Percentiles rank a stretch among this genome's conserved stretches.
These are phyloP conservation scores for Oncopeltus fasciatus DNA, from an alignment of 1,140 invertebrate species.

Conservation along the genomic window DNA sequence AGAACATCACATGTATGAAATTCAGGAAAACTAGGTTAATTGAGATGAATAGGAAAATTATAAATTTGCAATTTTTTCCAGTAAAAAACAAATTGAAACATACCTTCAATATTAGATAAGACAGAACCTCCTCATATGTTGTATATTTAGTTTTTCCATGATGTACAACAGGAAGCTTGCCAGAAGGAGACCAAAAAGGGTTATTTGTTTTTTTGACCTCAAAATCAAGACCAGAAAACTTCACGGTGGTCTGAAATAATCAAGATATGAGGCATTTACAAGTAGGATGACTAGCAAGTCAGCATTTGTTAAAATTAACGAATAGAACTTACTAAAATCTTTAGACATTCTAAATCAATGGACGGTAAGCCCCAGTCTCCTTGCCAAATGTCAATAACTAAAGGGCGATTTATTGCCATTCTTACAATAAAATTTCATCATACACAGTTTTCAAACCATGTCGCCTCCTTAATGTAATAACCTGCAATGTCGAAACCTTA, in stretches of 20 bases:
- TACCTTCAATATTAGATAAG: conserved; percentile 39
- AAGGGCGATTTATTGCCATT: conserved; percentile 1
- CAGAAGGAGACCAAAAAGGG: conserved; percentile 49
- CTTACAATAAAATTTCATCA: too few species aligned
- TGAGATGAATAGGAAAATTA: too few species aligned
- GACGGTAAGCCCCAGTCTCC: conserved; percentile 73
- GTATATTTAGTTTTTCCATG: conserved; percentile 40
- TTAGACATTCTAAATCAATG: conserved; percentile 60
- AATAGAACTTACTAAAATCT: conserved; percentile 49
- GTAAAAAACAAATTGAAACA: conserved; percentile 5
- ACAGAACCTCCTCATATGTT: conserved; percentile 46
- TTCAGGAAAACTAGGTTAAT: too few species aligned
- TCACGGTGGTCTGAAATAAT: conserved; percentile 49
- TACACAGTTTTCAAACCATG: too few species aligned
- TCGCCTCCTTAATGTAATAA: too few species aligned
- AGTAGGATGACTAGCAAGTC: conserved; percentile 9
- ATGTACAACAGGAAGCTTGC: conserved; percentile 51
- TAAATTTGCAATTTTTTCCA: too few species aligned
- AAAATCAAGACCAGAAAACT: conserved; percentile 53
- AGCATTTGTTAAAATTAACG: neutral
- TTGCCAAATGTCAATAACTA: conserved; percentile 56
- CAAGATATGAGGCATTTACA: too few species aligned
- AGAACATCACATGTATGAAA: too few species aligned
- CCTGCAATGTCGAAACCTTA: too few species aligned
- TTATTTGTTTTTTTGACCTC: conserved; percentile 50